These are phyloP conservation scores for Labeo calbasu DNA, from an alignment of 2,797 vertebrate species.

Conservation along the genomic window DNA sequence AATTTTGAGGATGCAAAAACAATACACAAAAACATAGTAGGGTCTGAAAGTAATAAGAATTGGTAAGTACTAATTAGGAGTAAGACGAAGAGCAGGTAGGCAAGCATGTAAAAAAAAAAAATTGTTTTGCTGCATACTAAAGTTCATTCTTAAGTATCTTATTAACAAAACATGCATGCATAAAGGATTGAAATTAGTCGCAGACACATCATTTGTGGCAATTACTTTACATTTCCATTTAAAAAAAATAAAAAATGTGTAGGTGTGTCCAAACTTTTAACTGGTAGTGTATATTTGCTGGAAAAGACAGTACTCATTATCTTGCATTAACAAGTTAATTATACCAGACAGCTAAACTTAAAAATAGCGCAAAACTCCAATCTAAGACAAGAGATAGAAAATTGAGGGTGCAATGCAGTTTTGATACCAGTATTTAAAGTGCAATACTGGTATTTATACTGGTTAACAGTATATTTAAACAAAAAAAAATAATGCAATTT, in stretches of 20 bases:
- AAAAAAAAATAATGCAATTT: too few species aligned
- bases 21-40: neutral
- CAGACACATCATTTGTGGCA: neutral
- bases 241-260: neutral
- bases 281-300: neutral
- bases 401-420: neutral
- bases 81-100: neutral
- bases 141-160: neutral
- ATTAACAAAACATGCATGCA: neutral
- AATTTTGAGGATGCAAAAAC: constrained; percentile 10
- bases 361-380: neutral
- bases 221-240: neutral
- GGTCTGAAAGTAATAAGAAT: neutral
- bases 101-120: neutral
- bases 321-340: neutral
- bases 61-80: neutral
- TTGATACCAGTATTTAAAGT: neutral
- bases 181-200: neutral
- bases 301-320: neutral
- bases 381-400: too few species aligned
- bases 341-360: neutral
- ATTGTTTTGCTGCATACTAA: neutral
- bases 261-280: neutral
- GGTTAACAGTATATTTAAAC: too few species aligned
- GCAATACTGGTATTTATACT: neutral